Evolutionary conservation across 2,888 invertebrate species (phyloP), one percentile per base, ranked within the genome.

Genomic region (Drosophila rubida): DNA sequence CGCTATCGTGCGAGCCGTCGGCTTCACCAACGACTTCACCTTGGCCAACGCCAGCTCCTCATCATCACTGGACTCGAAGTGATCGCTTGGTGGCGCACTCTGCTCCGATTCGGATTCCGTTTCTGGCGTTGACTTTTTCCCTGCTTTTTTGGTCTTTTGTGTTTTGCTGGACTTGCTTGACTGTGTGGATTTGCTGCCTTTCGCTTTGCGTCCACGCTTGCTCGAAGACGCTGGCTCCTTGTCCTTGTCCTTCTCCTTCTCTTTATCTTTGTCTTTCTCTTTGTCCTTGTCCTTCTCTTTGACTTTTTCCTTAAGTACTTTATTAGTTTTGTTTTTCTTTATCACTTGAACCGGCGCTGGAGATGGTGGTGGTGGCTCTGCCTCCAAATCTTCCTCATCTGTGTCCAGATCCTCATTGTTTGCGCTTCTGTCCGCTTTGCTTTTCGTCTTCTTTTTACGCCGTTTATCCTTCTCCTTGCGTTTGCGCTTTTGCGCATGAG

Each of bases 401-500:
- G 84, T 78, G 13, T 86, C 82, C 39, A 72, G 11, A n/a, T 71
- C 79, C 1, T 85, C 85, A 11, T 68, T 62, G 45, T 62, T 59
- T 0, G 48, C 71, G 1, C 53, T 53, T 35, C 50, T 64, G 25
- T 74, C 80, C 23, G 49, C 41, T 53, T 89, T 90, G 42, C 74
- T 84, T 65, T 90, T 91, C 2, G 81, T 84, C 59, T 91, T 91
- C 73, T 91, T 91, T 66, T 92, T 91, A 23, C 89, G 89, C 25
- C 90, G 77, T 75, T 91, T 92, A 64, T 92, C 92, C 66, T 92
- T 92, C 45, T 91, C 91, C 68, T 92, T 92, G 22, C 91, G 90
- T 58, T 92, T 92, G 14, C 91, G 83, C 60, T 91, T 92, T 35
- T 80, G 89, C 1, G 81, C 72, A 16, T 87, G 50, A 8, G 57